Base-by-base conservation (phyloP, 2,888 invertebrate species). In the Gnatocerus cornutus region DNA sequence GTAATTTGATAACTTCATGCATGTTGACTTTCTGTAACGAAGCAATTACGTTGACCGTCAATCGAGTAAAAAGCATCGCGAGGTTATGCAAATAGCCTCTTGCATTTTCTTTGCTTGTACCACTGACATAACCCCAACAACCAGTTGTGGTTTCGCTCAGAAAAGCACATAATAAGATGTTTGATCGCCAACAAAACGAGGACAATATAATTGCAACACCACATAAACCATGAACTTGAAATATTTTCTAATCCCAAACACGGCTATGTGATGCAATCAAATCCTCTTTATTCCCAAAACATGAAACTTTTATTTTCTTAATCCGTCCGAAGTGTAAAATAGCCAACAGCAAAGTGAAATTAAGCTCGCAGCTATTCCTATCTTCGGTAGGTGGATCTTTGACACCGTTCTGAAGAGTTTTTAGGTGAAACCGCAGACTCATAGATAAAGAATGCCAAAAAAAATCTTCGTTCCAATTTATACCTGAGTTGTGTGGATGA, bases 21-120 rank as follows among this genome's bases (percentile, higher is more conserved):
- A 50, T 50, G 61, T 61, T 61, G 61, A 48, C 37, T 61, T 61
- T 61, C 48, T 61, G 48, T 61, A 61, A 61, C 61, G 48, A 48
- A 50, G 21, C 61, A 48, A 39, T 61, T 48, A 61, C 46, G 45
- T 59, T 59, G 59, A 37, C 61, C 48, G 61, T 50, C 48, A 37
- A 61, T 16, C 16, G n/a, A 30, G n/a, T 10, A 50, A 50, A 29
- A 50, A 50, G 48, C 21, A 27, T 29, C 10, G 14, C 16, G 12
- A 59, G 43, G 59, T 59, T 59, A 59, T 59, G 59, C 59, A 59
- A 59, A 59, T 59, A 29, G 10, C 46, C 21, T 59, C 29, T 59
- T 13, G 59, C 45, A 59, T 59, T 50, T 53, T 53, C 53, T 13
- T n/a, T 10, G 33, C 13, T 50, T 61, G 61, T 50, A 48, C 30